Percentiles rank a stretch among this genome's conserved stretches.
These are phyloP conservation scores for Mareca strepera DNA, from an alignment of 2,797 vertebrate genomes.

Conservation along the genomic window DNA sequence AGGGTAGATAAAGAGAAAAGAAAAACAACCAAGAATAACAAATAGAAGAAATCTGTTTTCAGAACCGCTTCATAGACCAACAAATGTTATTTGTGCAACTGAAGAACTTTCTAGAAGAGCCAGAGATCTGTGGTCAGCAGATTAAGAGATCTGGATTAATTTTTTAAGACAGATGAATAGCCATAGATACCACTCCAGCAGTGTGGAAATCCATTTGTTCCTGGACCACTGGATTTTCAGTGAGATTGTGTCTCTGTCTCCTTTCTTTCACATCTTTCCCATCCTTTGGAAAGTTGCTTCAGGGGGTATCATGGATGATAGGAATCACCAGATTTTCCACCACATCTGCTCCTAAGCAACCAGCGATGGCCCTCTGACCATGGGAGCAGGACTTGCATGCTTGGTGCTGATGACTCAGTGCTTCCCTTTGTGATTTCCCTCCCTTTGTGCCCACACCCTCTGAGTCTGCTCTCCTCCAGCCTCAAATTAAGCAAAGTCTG, in stretches of 20 bases:
- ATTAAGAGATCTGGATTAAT: not conserved
- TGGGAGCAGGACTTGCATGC: not conserved
- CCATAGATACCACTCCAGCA: not conserved
- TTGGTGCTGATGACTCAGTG: constrained; percentile 45
- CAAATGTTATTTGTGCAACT: constrained; percentile 3
- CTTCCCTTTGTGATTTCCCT: constrained; percentile 54
- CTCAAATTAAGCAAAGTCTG: constrained; percentile 41
- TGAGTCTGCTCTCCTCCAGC: constrained; percentile 12
- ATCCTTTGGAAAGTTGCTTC: not conserved
- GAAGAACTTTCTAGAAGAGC: not conserved
- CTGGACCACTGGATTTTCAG: not conserved
- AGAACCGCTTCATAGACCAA: not conserved
- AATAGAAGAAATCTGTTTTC: not conserved
- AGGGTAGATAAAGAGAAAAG: constrained; percentile 28
- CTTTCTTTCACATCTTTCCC: not conserved
- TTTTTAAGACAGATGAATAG: not conserved
- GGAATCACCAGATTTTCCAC: not conserved
- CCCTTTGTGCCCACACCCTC: not conserved
- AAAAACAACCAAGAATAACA: constrained; percentile 53
- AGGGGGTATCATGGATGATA: rapidly evolving
- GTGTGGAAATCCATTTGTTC: not conserved
- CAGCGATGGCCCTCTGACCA: not conserved
- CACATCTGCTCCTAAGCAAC: not conserved
- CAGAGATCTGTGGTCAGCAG: not conserved
- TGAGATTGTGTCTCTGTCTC: not conserved